Base-by-base conservation (phyloP, 2,113 vertebrate genomes). In the Bubo bubo region DNA sequence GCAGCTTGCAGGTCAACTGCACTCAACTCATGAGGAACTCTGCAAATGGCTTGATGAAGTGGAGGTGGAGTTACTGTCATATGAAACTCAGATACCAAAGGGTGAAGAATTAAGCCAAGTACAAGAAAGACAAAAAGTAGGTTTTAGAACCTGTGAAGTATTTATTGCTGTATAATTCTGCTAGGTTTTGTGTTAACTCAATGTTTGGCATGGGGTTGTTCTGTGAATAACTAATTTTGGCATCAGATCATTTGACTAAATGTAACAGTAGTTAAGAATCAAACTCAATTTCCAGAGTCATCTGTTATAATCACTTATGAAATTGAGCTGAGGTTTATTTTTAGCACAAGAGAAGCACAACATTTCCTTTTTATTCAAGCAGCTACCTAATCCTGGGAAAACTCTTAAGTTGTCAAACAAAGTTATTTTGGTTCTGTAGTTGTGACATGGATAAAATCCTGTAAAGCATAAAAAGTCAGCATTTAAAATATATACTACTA, bases 61-160 rank as follows among this genome's bases (percentile, higher is more conserved):
- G 58, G 99, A 99, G 93, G 93, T 98, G 45, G 99, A 99, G 84
- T 88, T 99, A 39, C 97, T 95, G 7, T 97, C 96, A 0, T 99
- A 98, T 63, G 98, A 98, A 84, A 96, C 97, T 64, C 98, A 98
- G 74, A 94, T 98, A 49, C 97, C 98, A 34, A 97, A 97, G 45
- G 98, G 98, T 79, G 98, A 99, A 88, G 98, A 99, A 80, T 97
- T 99, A 53, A 98, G 77, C 93, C 97, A 98, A 76, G 97, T 98
- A 45, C 99, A 99, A 86, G 98, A 97, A 82, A 98, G 98, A 86
- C 99, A 99, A 96, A 99, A 99, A 96, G 99, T 99, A 97, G 28
- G 98, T 95, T 91, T 70, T 43, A 30, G 60, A 88, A 52, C 68
- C 22, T 53, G 49, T 60, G 76, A n/a, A 13, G 52, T 50, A 55